Conservation (phyloP, 2,888 invertebrate genomes). For the Synergus laeviventris region DNA sequence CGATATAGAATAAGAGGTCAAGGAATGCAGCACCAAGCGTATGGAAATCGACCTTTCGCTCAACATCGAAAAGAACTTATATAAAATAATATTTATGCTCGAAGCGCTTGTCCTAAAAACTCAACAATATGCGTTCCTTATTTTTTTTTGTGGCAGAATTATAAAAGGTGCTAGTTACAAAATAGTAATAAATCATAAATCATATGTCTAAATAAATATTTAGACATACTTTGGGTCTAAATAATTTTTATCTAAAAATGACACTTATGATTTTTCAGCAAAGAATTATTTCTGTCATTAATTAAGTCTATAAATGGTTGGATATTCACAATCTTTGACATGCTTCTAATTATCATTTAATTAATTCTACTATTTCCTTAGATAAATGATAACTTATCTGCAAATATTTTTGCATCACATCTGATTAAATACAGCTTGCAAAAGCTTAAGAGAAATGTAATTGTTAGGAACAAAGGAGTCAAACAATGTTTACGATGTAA, state of each 20-base stretch:
- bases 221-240: neutral
- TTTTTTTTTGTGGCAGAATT: neutral
- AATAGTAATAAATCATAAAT: neutral
- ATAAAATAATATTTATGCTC: slow-evolving; percentile 20
- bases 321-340: slow-evolving; percentile 5
- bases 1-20: slow-evolving; percentile 53
- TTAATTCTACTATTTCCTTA: slow-evolving; percentile 25
- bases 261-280: neutral
- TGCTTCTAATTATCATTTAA: slow-evolving; percentile 16
- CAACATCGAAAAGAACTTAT: slow-evolving; percentile 7
- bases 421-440: slow-evolving; percentile 13
- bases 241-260: neutral
- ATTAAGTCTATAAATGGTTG: slow-evolving; percentile 1
- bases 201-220: too few relatives aligned
- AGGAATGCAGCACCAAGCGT: slow-evolving; percentile 43
- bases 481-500: slow-evolving; percentile 3
- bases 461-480: slow-evolving; percentile 26
- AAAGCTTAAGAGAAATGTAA: slow-evolving; percentile 12
- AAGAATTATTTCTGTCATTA: neutral
- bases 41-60: slow-evolving; percentile 22
- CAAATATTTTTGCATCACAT: slow-evolving; percentile 32
- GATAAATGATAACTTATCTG: slow-evolving; percentile 25
- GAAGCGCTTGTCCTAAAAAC: slow-evolving; percentile 16
- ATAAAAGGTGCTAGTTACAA: neutral
- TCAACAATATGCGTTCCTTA: neutral